These are phyloP conservation scores for Todiramphus chloris DNA, from an alignment of 2,113 vertebrate species.

Conservation along the genomic window DNA sequence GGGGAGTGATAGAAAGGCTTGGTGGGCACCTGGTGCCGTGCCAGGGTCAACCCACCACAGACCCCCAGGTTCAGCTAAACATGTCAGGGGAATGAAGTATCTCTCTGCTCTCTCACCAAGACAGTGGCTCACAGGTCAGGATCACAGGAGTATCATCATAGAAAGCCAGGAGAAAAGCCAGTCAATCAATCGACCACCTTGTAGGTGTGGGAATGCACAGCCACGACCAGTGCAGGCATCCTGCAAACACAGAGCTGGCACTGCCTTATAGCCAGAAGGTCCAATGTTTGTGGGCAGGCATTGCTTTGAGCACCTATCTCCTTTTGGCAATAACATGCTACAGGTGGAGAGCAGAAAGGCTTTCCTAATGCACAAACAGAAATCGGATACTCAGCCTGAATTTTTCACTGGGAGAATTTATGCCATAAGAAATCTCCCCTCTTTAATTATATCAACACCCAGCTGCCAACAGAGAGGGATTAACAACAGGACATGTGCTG, in stretches of 20 bases:
- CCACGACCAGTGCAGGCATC: neutral
- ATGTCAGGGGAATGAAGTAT: neutral
- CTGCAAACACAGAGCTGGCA: neutral
- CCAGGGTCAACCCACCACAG: no score
- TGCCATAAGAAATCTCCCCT: neutral
- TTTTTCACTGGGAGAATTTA: neutral
- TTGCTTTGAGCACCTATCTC: neutral
- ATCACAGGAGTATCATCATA: neutral
- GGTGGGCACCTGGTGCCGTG: no score
- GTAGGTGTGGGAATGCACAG: neutral
- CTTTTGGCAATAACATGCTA: neutral
- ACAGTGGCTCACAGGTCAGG: neutral
- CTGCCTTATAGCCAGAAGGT: neutral
- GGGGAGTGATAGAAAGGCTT: no score
- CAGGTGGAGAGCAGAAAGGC: neutral
- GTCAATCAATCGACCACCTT: neutral
- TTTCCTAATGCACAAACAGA: neutral
- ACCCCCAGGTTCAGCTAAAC: neutral
- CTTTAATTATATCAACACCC: neutral
- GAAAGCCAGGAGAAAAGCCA: neutral
- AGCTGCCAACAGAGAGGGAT: neutral
- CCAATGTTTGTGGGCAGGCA: neutral
- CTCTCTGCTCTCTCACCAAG: neutral
- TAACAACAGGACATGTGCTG: rapidly evolving
- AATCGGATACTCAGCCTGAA: neutral